Base-by-base conservation (phyloP, 2,797 vertebrate genomes). In the Acrossocheilus wenchowensis region DNA sequence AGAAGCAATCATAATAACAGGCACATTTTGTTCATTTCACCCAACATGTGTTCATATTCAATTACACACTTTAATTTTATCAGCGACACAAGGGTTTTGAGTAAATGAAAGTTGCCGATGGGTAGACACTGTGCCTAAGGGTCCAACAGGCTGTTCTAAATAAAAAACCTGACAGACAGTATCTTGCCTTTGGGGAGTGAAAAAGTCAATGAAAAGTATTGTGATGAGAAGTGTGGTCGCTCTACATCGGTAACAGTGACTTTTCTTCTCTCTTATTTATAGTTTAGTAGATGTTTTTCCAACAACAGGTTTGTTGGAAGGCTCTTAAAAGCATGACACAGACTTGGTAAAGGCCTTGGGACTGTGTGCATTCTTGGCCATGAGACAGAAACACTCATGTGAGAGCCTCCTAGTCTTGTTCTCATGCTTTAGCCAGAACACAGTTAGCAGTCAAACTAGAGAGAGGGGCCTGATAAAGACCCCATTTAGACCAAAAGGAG, bases 401-500 rank as follows among this genome's bases (percentile, higher is more conserved):
- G 84, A 80, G 39, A 81, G 15, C 21, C 17, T 85, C 66, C n/a
- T 6, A 34, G 41, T 30, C 66, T 43, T 60, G 69, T 48, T 73
- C 41, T 39, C 52, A 74, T 80, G 50, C 66, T 85, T 41, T 45
- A 60, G n/a, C 64, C 64, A 78, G 52, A 83, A 75, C 23, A 82
- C 36, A 41, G 68, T 39, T 54, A 43, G 43, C 19, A 81, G 79
- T 81, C 71, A 71, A 82, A 72, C 71, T 34, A 75, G 36, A 2
- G 10, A 21, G 34, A 45, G n/a, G 12, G 83, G 60, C n/a, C 9
- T 68, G 83, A 85, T 85, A 79, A 85, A 71, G 64, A 71, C 73
- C 23, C 48, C 39, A 41, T 77, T 89, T 84, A 83, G 81, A 41
- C 66, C 36, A n/a, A 75, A 85, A 87, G 73, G 11, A 78, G 64